Conservation (phyloP, 2,113 vertebrate genomes). For the Labeo rohita region DNA sequence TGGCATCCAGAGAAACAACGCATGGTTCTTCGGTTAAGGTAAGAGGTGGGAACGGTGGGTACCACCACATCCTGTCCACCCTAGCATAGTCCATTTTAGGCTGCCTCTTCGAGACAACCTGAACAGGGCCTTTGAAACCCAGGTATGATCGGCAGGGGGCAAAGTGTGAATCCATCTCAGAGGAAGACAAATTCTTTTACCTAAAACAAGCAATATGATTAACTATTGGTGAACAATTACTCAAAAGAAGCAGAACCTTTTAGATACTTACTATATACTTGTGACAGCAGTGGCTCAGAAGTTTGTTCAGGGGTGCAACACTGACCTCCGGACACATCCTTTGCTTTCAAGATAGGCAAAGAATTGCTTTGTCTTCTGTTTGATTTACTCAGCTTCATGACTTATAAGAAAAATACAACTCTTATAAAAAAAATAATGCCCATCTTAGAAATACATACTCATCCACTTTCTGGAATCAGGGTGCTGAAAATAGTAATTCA, state of each 20-base stretch:
- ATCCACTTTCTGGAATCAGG: background rate
- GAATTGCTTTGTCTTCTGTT: background rate
- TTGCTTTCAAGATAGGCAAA: background rate
- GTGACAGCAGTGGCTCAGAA: background rate
- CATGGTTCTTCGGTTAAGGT: background rate
- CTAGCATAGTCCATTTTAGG: background rate
- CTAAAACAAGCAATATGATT: background rate
- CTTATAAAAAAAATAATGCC: background rate
- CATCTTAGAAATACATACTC: background rate
- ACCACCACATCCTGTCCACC: background rate
- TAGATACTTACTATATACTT: background rate
- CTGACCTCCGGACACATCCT: background rate
- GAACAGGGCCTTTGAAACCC: background rate
- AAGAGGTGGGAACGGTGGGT: background rate
- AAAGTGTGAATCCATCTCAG: background rate
- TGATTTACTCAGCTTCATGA: background rate
- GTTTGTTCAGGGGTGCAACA: background rate
- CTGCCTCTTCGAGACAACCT: background rate
- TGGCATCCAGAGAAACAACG: slow-evolving; percentile 2
- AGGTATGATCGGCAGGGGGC: background rate
- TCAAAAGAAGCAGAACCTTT: background rate
- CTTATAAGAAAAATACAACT: background rate
- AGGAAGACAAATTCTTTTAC: background rate
- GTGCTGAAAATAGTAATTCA: background rate
- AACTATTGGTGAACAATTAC: background rate